Evolutionary conservation across 2,797 vertebrate genomes (phyloP), one percentile per base, ranked within the genome.

Genomic region (Cheracebus regulus): DNA sequence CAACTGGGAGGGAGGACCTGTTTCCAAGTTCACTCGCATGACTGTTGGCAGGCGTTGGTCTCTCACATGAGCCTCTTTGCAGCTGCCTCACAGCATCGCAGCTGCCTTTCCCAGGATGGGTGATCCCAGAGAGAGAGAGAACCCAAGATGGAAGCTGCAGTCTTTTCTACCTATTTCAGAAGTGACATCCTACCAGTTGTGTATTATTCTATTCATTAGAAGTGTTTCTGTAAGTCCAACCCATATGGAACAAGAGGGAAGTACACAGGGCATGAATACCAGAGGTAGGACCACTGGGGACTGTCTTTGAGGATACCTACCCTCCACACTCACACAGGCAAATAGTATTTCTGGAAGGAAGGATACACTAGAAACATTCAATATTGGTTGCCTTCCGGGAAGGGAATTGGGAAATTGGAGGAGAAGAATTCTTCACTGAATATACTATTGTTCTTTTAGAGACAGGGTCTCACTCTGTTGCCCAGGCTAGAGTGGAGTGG

Each of bases 181-280:
- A 93, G 55, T 30, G 64, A 44, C 67, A 48, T 4, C 24, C 57
- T 15, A 28, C 11, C 41, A n/a, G 13, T 83, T 48, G 22, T 13
- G 58, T 8, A 11, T 14, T 30, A 11, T 85, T 85, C 19, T 19
- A 2, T 28, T 67, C 72, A 41, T 73, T 5, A 85, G 84, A 75
- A 75, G 78, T 13, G 33, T 70, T 41, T 41, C 72, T 57, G n/a
- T 41, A 46, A 57, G 57, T 19, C 5, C 4, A 10, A 82, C 39
- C 57, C 30, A 41, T 8, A 28, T 6, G 46, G 30, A 81, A 75
- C 26, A 81, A 12, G 12, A 15, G 30, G 41, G 30, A 50, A 30
- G 2, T 20, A 11, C 14, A n/a, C 22, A 17, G n/a, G 39, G 7
- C 1, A 2, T 14, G n/a, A 58, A 61, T 20, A 30, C 26, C 1